A percentile compares a stretch with the other conserved stretches of the same genome.
Evolutionary conservation across 2,113 vertebrate genomes (phyloP).

Genomic region (Tricholaema leucomelas): DNA sequence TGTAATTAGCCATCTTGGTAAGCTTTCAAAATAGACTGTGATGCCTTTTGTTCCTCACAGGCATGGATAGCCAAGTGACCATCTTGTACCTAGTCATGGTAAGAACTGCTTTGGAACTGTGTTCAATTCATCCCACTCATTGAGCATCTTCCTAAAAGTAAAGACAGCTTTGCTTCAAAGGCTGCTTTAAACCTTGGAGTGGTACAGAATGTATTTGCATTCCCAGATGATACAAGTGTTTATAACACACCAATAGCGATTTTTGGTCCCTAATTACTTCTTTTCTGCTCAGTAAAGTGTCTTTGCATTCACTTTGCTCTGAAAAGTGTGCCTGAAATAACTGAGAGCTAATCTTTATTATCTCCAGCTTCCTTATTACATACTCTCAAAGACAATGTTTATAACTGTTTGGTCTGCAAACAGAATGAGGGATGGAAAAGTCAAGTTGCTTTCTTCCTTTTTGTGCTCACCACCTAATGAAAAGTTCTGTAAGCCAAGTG

Average conservation of each 20-base stretch:
- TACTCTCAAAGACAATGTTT: background rate
- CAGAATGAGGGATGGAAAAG: background rate
- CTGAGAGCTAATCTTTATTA: background rate
- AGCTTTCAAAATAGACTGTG: background rate
- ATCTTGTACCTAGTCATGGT: background rate
- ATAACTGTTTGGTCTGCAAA: background rate
- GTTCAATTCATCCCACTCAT: background rate
- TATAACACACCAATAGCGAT: conserved; percentile 15
- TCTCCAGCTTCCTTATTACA: background rate
- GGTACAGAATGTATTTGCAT: background rate
- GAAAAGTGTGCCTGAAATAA: conserved; percentile 18
- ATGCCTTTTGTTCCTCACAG: background rate
- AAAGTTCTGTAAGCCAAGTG: background rate
- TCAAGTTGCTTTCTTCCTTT: background rate
- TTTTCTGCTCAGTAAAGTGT: background rate
- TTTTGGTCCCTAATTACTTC: conserved; percentile 34
- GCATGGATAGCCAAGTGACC: background rate
- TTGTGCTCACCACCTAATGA: background rate
- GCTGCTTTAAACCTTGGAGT: background rate
- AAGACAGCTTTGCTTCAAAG: conserved; percentile 3
- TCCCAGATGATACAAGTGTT: background rate
- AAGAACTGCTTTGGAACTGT: background rate
- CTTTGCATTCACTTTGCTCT: conserved; percentile 7
- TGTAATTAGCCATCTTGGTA: background rate
- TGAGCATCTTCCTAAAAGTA: background rate